Evolutionary conservation across 2,888 invertebrate species (phyloP), one percentile per base, ranked within the genome.

Genomic region (Ditylenchus weischeri): DNA sequence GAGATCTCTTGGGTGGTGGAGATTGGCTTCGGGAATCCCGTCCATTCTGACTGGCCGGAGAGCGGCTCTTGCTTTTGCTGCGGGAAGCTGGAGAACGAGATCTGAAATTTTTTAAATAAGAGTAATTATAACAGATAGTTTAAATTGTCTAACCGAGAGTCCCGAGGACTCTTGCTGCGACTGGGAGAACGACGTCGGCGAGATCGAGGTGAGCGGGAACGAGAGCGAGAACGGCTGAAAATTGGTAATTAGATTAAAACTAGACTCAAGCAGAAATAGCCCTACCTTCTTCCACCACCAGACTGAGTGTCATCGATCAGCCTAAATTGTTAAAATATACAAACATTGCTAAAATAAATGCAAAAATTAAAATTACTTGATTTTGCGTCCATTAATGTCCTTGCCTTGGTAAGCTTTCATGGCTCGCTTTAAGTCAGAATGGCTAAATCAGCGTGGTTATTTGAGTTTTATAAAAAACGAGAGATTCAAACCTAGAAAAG

Each of bases 401-500:
- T 93, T 92, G 80, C 92, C 92, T 49, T 98, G 94, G 78, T 95
- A 86, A 84, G 95, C 95, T 82, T 95, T 94, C 78, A 98, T 88
- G 0, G 96, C 96, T 71, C 91, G 92, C 85, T 92, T 91, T 90
- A 98, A 89, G 85, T 96, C 96, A 5, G 91, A 90, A 83, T 90
- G 90, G 0, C 91, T 90, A 43, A 43, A 43, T 8, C 43, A 43
- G 8, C 29, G 43, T 43, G 15, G 3, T 43, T 6, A 29, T 43
- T 43, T 43, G 43, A 43, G 43, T 15, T 8, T 13, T 43, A 43
- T 13, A 43, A 43, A 43, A 43, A 6, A 43, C 3, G 43, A 15
- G 15, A 43, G 43, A 43, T 15, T 1, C 43, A 43, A 13, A 43
- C 43, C 43, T 23, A 21, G 93, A 91, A 85, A 98, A 98, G 84